Base-by-base conservation (phyloP, 2,888 invertebrate species). In the Melanophora roralis region DNA sequence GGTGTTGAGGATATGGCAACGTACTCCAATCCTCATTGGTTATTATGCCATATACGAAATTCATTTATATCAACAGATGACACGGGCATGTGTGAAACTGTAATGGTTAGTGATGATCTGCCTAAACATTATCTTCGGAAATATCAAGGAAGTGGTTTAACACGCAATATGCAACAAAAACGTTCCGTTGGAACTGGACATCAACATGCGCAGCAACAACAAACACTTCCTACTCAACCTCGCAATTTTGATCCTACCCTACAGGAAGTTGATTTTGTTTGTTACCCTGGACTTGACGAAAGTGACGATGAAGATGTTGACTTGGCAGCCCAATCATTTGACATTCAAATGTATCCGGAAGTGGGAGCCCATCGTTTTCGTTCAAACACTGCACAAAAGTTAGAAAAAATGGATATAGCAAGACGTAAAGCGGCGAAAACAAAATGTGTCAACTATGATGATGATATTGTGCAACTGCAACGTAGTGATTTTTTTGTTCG, bases 11-110 rank as follows among this genome's bases (percentile, higher is more conserved):
- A 6, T 68, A 98, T 98, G 98, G 98, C 98, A 83, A 93, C 97
- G 82, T 98, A 97, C 90, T 97, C 98, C 89, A 97, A 98, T 90
- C 95, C 94, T 89, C 95, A 95, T 85, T 98, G 98, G 95, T 92
- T 98, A 57, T 92, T 98, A 64, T 95, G 97, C 77, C 97, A 98
- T 90, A 96, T 98, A 83, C 92, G 97, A 73, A 97, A 98, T 90
- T 97, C 97, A 9, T 98, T 97, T 90, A 96, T 98, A 87, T 96
- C 97, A 23, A 96, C 97, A 21, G 98, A 98, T 91, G 98, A 98
- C 90, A 97, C 98, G 85, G 96, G 97, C 73, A 94, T 97, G 92
- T 97, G 97, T 89, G 98, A 98, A 90, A 93, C 95, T 86, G 95
- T 97, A 67, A 97, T 98, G 95, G 93, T 95, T 36, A 94, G 95